Base-by-base conservation (phyloP, 2,888 invertebrate genomes). In the Acleris literana region DNA sequence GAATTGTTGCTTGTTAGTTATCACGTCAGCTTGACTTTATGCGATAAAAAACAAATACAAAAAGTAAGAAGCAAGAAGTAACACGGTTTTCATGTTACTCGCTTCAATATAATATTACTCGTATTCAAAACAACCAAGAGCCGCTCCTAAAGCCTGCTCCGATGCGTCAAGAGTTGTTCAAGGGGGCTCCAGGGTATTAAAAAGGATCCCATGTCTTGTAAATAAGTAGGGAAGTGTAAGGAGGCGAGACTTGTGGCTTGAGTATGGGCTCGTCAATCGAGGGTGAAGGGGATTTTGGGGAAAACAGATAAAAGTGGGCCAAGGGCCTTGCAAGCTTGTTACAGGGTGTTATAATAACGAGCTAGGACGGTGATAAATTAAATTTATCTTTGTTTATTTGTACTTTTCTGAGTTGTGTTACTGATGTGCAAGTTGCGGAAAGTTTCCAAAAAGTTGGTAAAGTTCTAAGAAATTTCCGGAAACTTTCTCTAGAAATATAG, bases 171-270 rank as follows among this genome's bases (percentile, higher is more conserved):
- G 55, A 22, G 55, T 43, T 20, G 5, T n/a, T 20, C 22, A 17
- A 43, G 43, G 7, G 55, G 20, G n/a, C 55, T 55, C 43, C 22
- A 55, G 55, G 43, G 55, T 55, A 55, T 55, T 55, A 55, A 55
- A 55, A 43, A 43, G 17, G 55, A 55, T 55, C 55, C 43, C 55
- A 18, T 43, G 43, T 43, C 55, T 43, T 55, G 55, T 55, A 43
- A 55, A 55, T 54, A 55, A 22, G 20, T 22, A 39, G 16, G 20
- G 13, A 43, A 13, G 17, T 49, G 49, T 18, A 18, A 11, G 39
- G n/a, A 46, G 46, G 46, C 16, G 7, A 39, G 20, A 6, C 55
- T 55, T 18, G 43, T 43, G 20, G 18, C 16, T 16, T 43, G 49
- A 49, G 49, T 55, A 22, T 43, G 55, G 16, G 13, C 20, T n/a